A percentile compares a stretch with the other conserved stretches of the same genome.
These are phyloP conservation scores for Etheostoma cragini DNA, from an alignment of 2,113 vertebrate genomes.

Conservation along the genomic window DNA sequence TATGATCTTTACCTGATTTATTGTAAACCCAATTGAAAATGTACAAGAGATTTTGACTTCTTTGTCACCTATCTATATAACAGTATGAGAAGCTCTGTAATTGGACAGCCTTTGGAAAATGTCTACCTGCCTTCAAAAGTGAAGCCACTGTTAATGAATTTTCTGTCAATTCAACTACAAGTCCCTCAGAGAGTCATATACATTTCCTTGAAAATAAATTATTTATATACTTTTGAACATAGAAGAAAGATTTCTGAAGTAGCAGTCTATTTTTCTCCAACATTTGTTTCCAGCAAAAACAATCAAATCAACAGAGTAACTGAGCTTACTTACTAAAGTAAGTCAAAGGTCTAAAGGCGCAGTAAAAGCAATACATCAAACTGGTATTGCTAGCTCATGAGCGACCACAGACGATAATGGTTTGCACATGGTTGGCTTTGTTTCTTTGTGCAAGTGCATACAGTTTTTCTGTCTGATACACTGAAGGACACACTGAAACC, in stretches of 20 bases:
- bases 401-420: not conserved
- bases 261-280: not conserved
- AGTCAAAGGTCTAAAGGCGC: not conserved
- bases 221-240: not conserved
- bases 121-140: no score
- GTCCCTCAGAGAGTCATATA: not conserved
- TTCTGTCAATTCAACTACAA: not conserved
- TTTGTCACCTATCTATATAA: not conserved
- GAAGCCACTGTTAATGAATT: not conserved
- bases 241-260: not conserved
- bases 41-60: not conserved
- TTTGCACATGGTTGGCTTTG: conserved; percentile 20
- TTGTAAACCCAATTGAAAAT: not conserved
- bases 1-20: not conserved
- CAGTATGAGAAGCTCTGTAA: not conserved
- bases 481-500: not conserved
- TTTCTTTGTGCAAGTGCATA: not conserved
- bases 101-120: not conserved
- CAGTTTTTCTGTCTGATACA: not conserved
- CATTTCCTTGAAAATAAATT: not conserved
- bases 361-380: not conserved
- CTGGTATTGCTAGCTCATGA: not conserved
- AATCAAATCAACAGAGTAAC: not conserved
- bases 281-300: not conserved
- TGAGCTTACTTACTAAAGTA: not conserved